Conservation (phyloP, 2,888 invertebrate genomes). For the Parthenolecanium corni region DNA sequence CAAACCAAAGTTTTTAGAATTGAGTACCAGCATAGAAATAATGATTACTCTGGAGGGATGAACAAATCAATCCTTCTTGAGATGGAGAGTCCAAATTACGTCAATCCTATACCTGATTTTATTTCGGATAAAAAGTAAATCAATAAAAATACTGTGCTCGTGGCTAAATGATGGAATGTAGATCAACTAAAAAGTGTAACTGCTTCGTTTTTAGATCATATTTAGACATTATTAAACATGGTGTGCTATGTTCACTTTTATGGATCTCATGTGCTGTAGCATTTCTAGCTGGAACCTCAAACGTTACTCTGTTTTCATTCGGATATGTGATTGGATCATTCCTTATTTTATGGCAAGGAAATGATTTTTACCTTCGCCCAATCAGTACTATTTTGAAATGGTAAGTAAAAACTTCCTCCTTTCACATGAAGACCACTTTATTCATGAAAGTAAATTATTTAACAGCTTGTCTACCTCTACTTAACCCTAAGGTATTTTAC, state of each 20-base stretch:
- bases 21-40: conserved; percentile 49
- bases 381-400: conserved; percentile 65
- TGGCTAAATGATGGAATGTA: not conserved
- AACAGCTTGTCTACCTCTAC: not conserved
- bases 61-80: conserved; percentile 57
- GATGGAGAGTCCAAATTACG: conserved; percentile 58
- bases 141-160: not conserved
- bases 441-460: no score
- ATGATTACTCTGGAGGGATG: conserved; percentile 56
- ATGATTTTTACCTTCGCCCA: conserved; percentile 86
- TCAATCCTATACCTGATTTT: conserved; percentile 84
- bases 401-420: conserved; percentile 43
- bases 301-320: conserved; percentile 86
- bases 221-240: conserved; percentile 80
- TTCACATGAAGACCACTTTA: no score
- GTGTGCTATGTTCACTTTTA: conserved; percentile 77
- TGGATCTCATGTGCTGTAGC: conserved; percentile 93
- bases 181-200: not conserved
- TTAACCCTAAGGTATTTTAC: not conserved
- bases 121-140: conserved; percentile 58
- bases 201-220: conserved; percentile 45
- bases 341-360: conserved; percentile 95
- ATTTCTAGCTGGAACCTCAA: conserved; percentile 88
- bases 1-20: conserved; percentile 76
- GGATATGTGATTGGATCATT: conserved; percentile 94